These are phyloP conservation scores for Zelostemma sp. DNA, from an alignment of 1,140 invertebrate genomes.

Conservation along the genomic window DNA sequence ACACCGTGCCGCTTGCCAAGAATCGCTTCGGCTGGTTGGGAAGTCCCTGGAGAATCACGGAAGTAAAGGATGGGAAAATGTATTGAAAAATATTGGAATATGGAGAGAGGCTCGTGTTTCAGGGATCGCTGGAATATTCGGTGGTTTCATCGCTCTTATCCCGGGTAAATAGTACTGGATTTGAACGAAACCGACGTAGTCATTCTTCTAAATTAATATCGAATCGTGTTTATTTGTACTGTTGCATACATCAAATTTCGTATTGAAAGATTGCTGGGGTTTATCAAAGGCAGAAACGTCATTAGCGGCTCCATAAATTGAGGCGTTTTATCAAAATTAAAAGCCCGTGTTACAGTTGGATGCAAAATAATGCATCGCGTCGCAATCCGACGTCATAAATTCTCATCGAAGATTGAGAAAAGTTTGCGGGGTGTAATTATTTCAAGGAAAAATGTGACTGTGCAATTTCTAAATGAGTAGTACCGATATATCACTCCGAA, in stretches of 20 bases:
- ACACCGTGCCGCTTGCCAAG: constrained; percentile 8
- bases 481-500: constrained; percentile 19
- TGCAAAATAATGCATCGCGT: neutral
- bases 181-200: neutral
- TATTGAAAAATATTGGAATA: constrained; percentile 37
- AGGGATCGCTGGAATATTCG: neutral
- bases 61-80: neutral
- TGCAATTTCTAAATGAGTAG: constrained; percentile 7
- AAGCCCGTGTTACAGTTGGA: too few species aligned
- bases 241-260: too few species aligned
- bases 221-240: neutral
- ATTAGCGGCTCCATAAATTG: neutral
- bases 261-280: too few species aligned
- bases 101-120: constrained; percentile 6
- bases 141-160: constrained; percentile 10
- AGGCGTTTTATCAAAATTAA: too few species aligned
- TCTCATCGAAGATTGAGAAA: neutral
- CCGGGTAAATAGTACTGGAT: constrained; percentile 10
- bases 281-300: neutral
- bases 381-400: neutral
- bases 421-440: constrained; percentile 5
- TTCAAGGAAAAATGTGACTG: neutral
- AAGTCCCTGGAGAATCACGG: neutral
- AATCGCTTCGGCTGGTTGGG: neutral
- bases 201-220: neutral